Conservation (phyloP, 30 jellyfish, hydroid and myxozoan genomes). For the Aurelia coerulea region DNA sequence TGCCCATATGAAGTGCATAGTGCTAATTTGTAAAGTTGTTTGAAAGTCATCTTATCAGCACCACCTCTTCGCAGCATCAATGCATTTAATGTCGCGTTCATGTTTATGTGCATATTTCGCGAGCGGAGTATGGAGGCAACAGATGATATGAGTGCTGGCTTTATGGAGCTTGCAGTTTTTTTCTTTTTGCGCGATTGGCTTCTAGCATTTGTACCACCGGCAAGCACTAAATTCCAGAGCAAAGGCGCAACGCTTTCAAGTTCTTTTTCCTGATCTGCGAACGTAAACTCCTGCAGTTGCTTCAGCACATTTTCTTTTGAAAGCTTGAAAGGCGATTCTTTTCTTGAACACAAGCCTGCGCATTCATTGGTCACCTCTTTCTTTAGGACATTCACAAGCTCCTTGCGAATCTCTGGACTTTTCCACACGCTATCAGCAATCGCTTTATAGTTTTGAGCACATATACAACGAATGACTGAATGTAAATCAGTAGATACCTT, state of each 20-base stretch:
- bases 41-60: constrained; percentile 13
- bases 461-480: not conserved
- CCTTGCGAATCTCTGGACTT: not conserved
- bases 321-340: not conserved
- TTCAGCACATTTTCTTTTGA: not conserved
- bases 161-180: not conserved
- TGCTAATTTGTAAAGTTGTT: not conserved
- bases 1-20: not conserved
- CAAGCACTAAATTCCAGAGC: not conserved
- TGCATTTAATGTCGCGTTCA: not conserved
- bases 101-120: not conserved
- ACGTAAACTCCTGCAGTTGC: not conserved
- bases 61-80: not conserved
- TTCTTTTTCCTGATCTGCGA: constrained; percentile 1
- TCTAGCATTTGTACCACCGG: not conserved
- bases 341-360: not conserved
- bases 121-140: not conserved
- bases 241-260: not conserved
- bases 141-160: not conserved
- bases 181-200: not conserved
- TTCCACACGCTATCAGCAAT: not conserved
- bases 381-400: not conserved
- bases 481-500: too few relatives aligned
- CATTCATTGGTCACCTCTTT: constrained; percentile 1
- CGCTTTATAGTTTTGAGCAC: not conserved